Base-by-base conservation (phyloP, 92 coral and sea anemone species). In the Pocillopora meandrina region DNA sequence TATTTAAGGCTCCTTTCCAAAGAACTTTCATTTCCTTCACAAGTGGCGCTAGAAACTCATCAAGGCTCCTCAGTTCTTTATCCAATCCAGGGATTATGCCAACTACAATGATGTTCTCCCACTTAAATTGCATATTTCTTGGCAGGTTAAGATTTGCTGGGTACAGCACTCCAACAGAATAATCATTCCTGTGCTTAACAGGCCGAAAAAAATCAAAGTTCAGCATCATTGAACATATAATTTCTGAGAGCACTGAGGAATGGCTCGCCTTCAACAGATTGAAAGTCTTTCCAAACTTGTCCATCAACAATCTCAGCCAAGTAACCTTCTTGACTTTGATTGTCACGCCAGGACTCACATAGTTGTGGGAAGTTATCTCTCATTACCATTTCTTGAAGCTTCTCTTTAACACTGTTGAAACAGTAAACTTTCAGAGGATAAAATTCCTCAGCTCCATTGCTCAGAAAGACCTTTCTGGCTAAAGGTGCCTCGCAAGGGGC, bases 161-260 rank as follows among this genome's bases (percentile, higher is more conserved):
- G 77, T 87, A 83, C 57, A 87, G 47, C 7, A 84, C 93, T 33
- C 91, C 91, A 11, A 88, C 91, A 20, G 91, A 91, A 75, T 83
- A 83, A 55, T 91, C 93, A 66, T 67, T 88, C 69, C 93, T 71
- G 61, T 71, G 88, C 64, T 87, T 90, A 56, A 78, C 56, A n/a
- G 93, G 93, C 49, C 83, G 94, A 20, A 91, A 91, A 63, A 84
- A 91, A 52, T 91, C 94, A 75, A 91, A 87, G 72, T 91, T 91
- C 57, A 91, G 49, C 89, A 88, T 26, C 26, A 26, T 26, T 88
- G 56, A 91, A 86, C 26, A 78, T 84, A 72, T 68, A 82, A 71
- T 87, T 88, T 74, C 92, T 79, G 26, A 72, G 86, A 17, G 86
- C 57, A 15, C 61, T 60, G 9, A 91, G 86, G 56, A 88, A 91